Evolutionary conservation across 2,113 vertebrate species (phyloP).

Genomic region (Syngnathus floridae): DNA sequence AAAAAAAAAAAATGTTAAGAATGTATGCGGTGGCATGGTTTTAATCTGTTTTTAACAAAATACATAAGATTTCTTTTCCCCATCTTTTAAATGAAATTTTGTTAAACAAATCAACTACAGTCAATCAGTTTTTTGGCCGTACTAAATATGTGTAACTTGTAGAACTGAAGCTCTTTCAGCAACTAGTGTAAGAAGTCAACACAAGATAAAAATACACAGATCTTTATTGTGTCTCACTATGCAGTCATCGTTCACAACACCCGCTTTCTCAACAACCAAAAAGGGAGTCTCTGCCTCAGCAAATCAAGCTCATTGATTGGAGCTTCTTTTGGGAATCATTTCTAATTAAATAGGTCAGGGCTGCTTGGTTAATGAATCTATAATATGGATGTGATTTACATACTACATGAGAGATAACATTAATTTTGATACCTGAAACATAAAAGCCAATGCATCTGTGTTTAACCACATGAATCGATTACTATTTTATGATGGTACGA

Average conservation of each 20-base stretch:
- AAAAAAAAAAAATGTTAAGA: conserved; percentile 31
- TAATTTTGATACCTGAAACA: neutral
- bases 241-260: conserved; percentile 5
- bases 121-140: neutral
- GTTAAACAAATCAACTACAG: conserved; percentile 24
- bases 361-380: conserved; percentile 23
- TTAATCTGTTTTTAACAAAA: conserved; percentile 35
- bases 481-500: neutral
- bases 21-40: conserved; percentile 35
- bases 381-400: conserved; percentile 29
- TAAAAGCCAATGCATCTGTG: neutral
- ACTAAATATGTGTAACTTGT: neutral
- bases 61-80: conserved; percentile 41
- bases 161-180: neutral
- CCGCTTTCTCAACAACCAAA: conserved; percentile 26
- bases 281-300: conserved; percentile 36
- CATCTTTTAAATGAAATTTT: conserved; percentile 42
- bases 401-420: conserved; percentile 2
- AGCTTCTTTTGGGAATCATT: conserved; percentile 27
- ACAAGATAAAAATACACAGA: neutral
- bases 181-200: conserved; percentile 14
- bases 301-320: conserved; percentile 50
- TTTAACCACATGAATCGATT: neutral
- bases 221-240: conserved; percentile 19
- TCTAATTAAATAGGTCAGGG: conserved; percentile 31